A percentile compares a stretch with the other conserved stretches of the same genome.
Conservation (phyloP, 2,113 vertebrate species). For the Struthidea cinerea region DNA sequence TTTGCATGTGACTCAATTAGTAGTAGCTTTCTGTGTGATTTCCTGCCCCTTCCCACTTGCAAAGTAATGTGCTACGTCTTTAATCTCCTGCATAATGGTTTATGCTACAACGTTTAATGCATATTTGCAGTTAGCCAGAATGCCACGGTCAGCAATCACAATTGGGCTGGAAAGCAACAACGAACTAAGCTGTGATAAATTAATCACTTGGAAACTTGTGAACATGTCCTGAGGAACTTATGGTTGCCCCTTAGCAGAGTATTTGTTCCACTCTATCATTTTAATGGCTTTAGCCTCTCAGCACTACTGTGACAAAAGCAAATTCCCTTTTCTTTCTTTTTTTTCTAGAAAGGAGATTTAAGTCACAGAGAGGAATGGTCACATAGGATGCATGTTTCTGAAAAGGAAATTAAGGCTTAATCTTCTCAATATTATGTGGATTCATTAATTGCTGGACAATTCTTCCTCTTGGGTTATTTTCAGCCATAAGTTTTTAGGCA, state of each 20-base stretch:
- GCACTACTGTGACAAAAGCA: background rate
- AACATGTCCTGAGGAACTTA: slow-evolving; percentile 21
- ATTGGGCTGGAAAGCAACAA: background rate
- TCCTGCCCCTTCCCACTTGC: background rate
- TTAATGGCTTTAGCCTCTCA: slow-evolving; percentile 31
- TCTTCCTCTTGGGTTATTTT: background rate
- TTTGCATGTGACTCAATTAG: background rate
- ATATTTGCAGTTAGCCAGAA: slow-evolving; percentile 19
- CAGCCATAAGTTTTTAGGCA: background rate
- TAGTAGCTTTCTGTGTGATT: background rate
- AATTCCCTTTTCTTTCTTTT: background rate
- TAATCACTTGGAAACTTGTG: slow-evolving; percentile 41
- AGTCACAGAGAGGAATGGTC: background rate
- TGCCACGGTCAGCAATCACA: background rate
- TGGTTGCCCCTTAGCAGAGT: background rate
- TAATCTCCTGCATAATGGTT: background rate
- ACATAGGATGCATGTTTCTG: background rate
- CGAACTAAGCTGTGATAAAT: slow-evolving; percentile 33
- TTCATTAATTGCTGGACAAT: background rate
- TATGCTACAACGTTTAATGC: background rate
- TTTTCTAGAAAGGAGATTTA: background rate
- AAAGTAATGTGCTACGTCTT: background rate
- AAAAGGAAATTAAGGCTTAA: background rate
- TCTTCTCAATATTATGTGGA: background rate
- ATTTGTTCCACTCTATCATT: slow-evolving; percentile 12